These are phyloP conservation scores for Zaprionus nigranus DNA, from an alignment of 1,140 invertebrate genomes.

Conservation along the genomic window DNA sequence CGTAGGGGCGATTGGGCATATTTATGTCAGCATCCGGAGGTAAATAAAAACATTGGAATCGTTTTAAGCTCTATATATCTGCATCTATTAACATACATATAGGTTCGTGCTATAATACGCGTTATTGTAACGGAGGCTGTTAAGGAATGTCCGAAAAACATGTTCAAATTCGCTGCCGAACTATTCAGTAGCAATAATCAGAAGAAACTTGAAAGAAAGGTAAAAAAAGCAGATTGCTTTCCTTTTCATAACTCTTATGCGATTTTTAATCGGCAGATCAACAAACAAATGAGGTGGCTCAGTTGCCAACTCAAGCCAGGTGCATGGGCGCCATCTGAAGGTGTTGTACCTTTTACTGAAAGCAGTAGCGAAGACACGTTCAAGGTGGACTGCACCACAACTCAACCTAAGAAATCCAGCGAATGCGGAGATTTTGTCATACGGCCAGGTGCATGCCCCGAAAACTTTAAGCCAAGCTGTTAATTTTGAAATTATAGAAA, in stretches of 20 bases:
- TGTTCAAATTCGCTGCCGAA: slow-evolving; percentile 37
- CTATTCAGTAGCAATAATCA: slow-evolving; percentile 36
- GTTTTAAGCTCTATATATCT: neutral
- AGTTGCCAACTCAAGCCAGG: slow-evolving; percentile 27
- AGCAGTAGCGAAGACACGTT: slow-evolving; percentile 15
- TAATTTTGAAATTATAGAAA: slow-evolving; percentile 14
- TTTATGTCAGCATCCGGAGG: slow-evolving; percentile 52
- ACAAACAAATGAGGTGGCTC: slow-evolving; percentile 58
- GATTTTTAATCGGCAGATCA: slow-evolving; percentile 38
- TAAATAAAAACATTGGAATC: neutral
- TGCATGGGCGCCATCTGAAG: slow-evolving; percentile 34
- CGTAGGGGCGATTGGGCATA: slow-evolving; percentile 51
- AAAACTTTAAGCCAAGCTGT: slow-evolving; percentile 53
- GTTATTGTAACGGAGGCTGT: slow-evolving; percentile 48
- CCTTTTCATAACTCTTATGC: no score
- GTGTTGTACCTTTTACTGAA: slow-evolving; percentile 19
- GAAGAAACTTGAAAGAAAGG: slow-evolving; percentile 25
- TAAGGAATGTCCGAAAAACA: slow-evolving; percentile 15
- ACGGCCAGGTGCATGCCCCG: slow-evolving; percentile 33
- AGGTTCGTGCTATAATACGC: slow-evolving; percentile 60
- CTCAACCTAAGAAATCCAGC: neutral
- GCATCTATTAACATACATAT: neutral
- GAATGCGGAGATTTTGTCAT: neutral
- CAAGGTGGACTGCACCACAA: neutral
- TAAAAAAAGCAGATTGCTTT: neutral